Evolutionary conservation across 1,140 invertebrate genomes (phyloP), one percentile per base, ranked within the genome.

Genomic region (Wiebesia pumilae): DNA sequence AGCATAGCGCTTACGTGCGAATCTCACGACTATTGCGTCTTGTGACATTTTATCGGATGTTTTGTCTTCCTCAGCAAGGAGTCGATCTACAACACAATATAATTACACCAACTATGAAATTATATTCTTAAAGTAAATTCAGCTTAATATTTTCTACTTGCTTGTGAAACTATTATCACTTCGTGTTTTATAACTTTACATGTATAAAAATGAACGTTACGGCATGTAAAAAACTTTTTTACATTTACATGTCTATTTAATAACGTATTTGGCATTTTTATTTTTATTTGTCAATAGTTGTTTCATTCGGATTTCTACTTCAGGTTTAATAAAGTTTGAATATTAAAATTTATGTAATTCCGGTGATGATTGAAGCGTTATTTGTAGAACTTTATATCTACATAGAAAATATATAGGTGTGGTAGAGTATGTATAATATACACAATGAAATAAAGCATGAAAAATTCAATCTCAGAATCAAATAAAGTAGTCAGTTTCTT

Each of bases 1-100:
- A 27, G 95, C 95, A 89, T 96, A 96, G 85, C 89, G 91, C 90
- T 96, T 96, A 85, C 90, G 91, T 0, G 95, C 95, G 65, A 95
- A 91, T 51, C 93, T 91, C 0, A 96, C 94, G 47, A 93, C 90
- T 7, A 96, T 93, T 9, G 95, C 95, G 38, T 94, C 93, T 85
- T 93, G 90, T 9, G 80, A 38, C 89, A 90, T 91, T 62, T 62
- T 87, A 33, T 24, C 27, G 38, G 79, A 35, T 58, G 75, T 35
- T 43, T 33, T 54, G 54, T 87, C 85, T 65, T 81, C 78, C 62
- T 81, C 67, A 16, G 38, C 47, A 30, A 27, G n/a, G 62, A 75
- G 78, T 79, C 81, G 47, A 89, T 88, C 89, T 87, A 78, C 16
- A 86, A 87, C n/a, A 69, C 54, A n/a, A n/a, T n/a, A n/a, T n/a